Conservation (phyloP, 2,113 vertebrate genomes). For the Stigmatopora nigra region DNA sequence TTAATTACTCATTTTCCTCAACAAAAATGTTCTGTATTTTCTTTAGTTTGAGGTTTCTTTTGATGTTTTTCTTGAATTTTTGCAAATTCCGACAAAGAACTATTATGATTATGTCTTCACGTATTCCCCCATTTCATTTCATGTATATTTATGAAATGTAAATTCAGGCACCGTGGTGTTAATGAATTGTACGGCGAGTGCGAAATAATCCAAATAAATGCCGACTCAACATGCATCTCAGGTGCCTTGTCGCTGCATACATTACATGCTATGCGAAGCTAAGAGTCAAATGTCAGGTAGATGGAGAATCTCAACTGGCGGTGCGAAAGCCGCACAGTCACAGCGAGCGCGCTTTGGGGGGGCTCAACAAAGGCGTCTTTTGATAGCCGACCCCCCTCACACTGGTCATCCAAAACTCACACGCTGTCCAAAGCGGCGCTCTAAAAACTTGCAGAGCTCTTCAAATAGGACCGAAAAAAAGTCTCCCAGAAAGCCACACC, state of each 20-base stretch:
- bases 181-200: not conserved
- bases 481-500: not conserved
- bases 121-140: no score
- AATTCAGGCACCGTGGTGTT: not conserved
- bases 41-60: no score
- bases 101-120: no score
- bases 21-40: no score
- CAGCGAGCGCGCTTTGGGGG: conserved; percentile 30
- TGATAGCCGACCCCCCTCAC: conserved; percentile 62
- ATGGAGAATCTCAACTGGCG: conserved; percentile 63
- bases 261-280: conserved; percentile 24
- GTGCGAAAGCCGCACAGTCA: conserved; percentile 65
- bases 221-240: not conserved
- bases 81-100: no score
- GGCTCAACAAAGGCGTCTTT: conserved; percentile 59
- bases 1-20: no score
- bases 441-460: not conserved
- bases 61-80: no score
- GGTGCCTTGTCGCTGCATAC: not conserved
- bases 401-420: conserved; percentile 53
- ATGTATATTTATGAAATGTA: no score
- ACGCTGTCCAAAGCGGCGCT: conserved; percentile 25
- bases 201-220: not conserved
- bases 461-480: not conserved
- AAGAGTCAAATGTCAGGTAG: conserved; percentile 51